Conservation (phyloP, 2,797 vertebrate genomes). For the Gymnothorax javanicus region DNA sequence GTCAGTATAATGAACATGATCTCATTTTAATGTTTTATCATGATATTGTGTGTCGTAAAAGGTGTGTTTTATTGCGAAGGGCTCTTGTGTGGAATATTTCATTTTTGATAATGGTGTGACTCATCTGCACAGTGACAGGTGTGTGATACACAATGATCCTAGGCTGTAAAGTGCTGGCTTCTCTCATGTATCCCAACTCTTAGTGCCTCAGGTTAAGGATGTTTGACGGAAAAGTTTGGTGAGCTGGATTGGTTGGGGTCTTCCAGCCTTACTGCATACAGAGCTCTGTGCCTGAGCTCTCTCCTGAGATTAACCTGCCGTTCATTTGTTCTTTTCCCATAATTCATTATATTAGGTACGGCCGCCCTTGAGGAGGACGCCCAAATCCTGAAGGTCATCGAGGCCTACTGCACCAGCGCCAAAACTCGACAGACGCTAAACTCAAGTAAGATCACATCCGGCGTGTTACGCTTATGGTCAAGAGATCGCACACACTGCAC, state of each 20-base stretch:
- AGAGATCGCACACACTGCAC: too few species aligned
- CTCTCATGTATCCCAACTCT: not conserved
- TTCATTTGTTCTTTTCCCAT: not conserved
- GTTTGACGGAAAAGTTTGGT: not conserved
- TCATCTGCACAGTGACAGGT: not conserved
- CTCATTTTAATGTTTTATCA: too few species aligned
- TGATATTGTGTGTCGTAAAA: not conserved
- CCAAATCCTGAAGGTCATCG: slow-evolving; percentile 98
- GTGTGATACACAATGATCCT: not conserved
- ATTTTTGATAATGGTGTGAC: not conserved
- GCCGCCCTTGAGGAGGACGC: slow-evolving; percentile 97
- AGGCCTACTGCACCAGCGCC: slow-evolving; percentile 98
- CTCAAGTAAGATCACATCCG: slow-evolving; percentile 86
- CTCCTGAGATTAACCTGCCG: not conserved
- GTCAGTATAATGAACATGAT: too few species aligned
- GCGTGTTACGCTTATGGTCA: not conserved
- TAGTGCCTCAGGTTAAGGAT: not conserved
- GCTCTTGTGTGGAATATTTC: not conserved
- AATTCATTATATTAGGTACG: slow-evolving; percentile 76
- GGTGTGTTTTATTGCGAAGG: not conserved
- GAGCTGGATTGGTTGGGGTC: not conserved
- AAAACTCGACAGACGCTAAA: slow-evolving; percentile 98
- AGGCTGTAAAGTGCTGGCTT: not conserved
- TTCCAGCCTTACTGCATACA: not conserved
- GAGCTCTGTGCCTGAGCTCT: not conserved